Evolutionary conservation across 2,888 invertebrate genomes (phyloP).

Genomic region (Emmelina monodactyla): DNA sequence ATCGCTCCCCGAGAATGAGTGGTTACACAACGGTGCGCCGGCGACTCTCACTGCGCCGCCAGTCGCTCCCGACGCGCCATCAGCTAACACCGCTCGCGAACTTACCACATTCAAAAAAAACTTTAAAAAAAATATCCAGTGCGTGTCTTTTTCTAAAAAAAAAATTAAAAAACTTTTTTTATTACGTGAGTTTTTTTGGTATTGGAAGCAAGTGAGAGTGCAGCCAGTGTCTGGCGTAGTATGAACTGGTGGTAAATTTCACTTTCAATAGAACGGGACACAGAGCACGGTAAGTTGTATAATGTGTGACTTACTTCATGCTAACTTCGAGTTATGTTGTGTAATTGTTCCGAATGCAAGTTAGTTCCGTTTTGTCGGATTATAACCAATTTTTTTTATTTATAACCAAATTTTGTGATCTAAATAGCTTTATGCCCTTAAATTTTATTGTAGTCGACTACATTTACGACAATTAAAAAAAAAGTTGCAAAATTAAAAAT

Average conservation of each 20-base stretch:
- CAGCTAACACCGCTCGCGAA: neutral
- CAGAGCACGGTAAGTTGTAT: conserved; percentile 39
- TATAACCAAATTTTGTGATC: too few relatives aligned
- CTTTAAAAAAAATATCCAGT: neutral
- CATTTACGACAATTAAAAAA: too few relatives aligned
- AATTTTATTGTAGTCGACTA: too few relatives aligned
- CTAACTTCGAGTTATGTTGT: conserved; percentile 22
- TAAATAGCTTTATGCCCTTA: too few relatives aligned
- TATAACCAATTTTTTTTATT: too few relatives aligned
- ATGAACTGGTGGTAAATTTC: conserved; percentile 47
- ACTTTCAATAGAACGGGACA: conserved; percentile 54
- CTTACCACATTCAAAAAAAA: neutral
- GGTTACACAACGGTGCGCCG: neutral
- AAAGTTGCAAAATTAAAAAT: too few relatives aligned
- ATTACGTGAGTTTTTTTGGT: neutral
- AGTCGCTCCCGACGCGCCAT: neutral
- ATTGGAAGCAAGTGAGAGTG: conserved; percentile 30
- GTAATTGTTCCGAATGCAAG: conserved; percentile 16
- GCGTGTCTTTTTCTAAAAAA: neutral
- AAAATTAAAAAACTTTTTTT: conserved; percentile 1
- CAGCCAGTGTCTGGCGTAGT: conserved; percentile 41
- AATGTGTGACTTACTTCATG: too few relatives aligned
- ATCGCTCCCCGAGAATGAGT: neutral
- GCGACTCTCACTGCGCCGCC: neutral
- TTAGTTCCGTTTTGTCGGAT: too few relatives aligned